Conservation (phyloP, 2,888 invertebrate genomes). For the Calameuta filiformis region DNA sequence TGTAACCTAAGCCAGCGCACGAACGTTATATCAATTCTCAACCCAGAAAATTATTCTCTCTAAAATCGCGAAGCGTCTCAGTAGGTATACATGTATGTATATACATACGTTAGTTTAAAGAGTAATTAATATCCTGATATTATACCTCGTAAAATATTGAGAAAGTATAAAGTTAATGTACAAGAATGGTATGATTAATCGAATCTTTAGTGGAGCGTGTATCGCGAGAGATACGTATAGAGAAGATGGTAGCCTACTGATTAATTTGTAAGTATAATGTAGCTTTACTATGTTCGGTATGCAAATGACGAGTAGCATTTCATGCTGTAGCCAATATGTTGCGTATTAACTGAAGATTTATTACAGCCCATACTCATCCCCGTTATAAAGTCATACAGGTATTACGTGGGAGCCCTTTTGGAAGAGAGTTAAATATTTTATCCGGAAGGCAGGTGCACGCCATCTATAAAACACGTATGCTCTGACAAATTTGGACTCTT, state of each 20-base stretch:
- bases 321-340: constrained; percentile 9
- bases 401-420: neutral
- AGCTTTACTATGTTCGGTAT: constrained; percentile 13
- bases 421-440: neutral
- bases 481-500: neutral
- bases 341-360: constrained; percentile 16
- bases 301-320: constrained; percentile 17
- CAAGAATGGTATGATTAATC: neutral
- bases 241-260: neutral
- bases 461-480: neutral
- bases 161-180: neutral
- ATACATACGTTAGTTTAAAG: neutral
- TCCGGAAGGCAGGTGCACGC: constrained; percentile 1
- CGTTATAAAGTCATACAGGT: neutral
- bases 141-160: neutral
- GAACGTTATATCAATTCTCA: neutral
- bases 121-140: neutral
- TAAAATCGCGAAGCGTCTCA: neutral
- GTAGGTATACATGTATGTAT: too few relatives aligned
- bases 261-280: constrained; percentile 20
- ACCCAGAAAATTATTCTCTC: neutral
- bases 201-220: neutral
- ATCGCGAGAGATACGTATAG: neutral
- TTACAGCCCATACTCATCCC: neutral
- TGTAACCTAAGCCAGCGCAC: neutral